Evolutionary conservation across 2,113 vertebrate genomes (phyloP), one percentile per base, ranked within the genome.

Genomic region (Barnardius zonarius): DNA sequence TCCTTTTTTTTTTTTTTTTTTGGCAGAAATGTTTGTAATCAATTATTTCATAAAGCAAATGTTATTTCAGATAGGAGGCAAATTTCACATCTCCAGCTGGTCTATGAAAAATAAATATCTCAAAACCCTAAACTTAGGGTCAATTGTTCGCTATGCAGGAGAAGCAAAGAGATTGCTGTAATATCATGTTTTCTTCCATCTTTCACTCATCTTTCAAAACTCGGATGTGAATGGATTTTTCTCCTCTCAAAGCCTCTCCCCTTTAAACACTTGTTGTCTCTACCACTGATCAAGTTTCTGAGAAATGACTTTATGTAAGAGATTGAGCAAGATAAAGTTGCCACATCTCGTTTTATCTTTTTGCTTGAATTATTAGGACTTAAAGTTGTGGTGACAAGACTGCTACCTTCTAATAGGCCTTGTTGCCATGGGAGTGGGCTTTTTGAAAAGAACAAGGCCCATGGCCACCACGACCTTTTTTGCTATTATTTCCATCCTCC

Each of bases 261-360:
- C 91, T 98, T 98, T 97, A 97, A 97, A 98, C 90, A 93, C 92
- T 97, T 97, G 96, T 97, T 98, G 97, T 98, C 95, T 98, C 94
- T 97, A 97, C 95, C 77, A 86, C 95, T 95, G 97, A 98, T 98
- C 98, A 97, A 97, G 97, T 98, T 98, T 98, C 98, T 98, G 98
- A 98, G 98, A 98, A 98, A 97, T 98, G 90, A 97, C 97, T 98
- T 98, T 98, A 97, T 97, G 97, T 92, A 97, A 97, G 97, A 98
- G 96, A 98, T 96, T 68, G 96, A 97, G 96, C 96, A 97, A 98
- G 98, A 98, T 98, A 98, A 98, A 96, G 87, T 98, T 98, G 98
- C 97, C 95, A 97, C 96, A 95, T 97, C 97, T 93, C 90, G 97
- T 98, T 98, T 98, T 98, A 98, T 98, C 98, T 98, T 98, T 97